Conservation (phyloP, 2,797 vertebrate species). For the Acropternis orthonyx region DNA sequence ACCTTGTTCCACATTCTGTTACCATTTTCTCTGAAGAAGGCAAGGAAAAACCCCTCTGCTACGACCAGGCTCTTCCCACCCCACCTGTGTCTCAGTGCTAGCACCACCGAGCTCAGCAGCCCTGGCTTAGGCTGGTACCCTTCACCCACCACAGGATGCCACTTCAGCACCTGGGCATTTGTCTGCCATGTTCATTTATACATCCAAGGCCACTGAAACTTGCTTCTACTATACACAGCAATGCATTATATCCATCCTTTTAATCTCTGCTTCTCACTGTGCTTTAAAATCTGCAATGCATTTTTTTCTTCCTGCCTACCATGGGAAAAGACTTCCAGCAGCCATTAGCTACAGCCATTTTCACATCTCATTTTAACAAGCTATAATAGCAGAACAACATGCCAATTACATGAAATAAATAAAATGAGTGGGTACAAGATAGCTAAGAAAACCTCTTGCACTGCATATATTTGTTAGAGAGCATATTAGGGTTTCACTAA, state of each 20-base stretch:
- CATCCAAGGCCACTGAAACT: not conserved
- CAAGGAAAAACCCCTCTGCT: not conserved
- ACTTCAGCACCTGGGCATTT: not conserved
- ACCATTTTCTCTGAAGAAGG: not conserved
- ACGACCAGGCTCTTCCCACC: not conserved
- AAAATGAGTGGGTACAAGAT: slow-evolving; percentile 62
- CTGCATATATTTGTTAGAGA: slow-evolving; percentile 53
- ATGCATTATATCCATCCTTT: not conserved
- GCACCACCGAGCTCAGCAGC: not conserved
- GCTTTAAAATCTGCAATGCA: not conserved
- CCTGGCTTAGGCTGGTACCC: accelerated
- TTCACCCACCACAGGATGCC: not conserved
- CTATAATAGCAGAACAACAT: slow-evolving; percentile 64
- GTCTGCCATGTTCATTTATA: not conserved
- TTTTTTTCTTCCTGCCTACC: slow-evolving; percentile 2
- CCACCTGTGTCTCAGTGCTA: accelerated
- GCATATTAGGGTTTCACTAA: slow-evolving; percentile 59
- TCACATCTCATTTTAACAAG: slow-evolving; percentile 67
- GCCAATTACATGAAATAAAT: slow-evolving; percentile 69
- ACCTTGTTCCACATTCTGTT: not conserved
- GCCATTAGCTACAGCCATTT: slow-evolving; percentile 63
- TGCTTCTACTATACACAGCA: not conserved
- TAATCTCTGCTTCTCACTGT: not conserved
- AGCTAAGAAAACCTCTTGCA: slow-evolving; percentile 60
- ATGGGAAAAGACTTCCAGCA: slow-evolving; percentile 56